Evolutionary conservation across 2,797 vertebrate genomes (phyloP).

Genomic region (Trematocara caparti): DNA sequence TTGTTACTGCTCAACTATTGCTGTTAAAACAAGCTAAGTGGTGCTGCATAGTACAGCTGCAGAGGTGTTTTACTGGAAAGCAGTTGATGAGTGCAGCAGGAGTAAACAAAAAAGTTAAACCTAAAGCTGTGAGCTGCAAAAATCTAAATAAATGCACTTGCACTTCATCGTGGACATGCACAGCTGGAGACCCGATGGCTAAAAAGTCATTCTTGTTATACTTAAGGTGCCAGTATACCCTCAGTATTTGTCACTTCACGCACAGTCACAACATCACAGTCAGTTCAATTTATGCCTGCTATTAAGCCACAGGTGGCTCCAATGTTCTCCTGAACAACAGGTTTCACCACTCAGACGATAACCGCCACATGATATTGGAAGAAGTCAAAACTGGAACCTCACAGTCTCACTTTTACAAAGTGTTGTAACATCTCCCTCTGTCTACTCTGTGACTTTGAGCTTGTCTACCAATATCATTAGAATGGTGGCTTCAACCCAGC

Average conservation of each 20-base stretch:
- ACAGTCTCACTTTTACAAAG: not conserved
- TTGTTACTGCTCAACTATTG: not conserved
- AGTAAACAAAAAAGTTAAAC: not conserved
- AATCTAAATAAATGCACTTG: not conserved
- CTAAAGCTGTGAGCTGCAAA: not conserved
- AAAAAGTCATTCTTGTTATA: not conserved
- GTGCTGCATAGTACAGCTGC: not conserved
- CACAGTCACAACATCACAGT: not conserved
- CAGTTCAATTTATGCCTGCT: not conserved
- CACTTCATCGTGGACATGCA: rapidly evolving
- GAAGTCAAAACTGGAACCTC: rapidly evolving
- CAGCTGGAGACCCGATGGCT: not conserved
- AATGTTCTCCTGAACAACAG: not conserved
- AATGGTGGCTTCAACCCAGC: not conserved
- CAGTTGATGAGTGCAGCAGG: not conserved
- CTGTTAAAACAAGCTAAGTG: not conserved
- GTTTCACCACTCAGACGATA: not conserved
- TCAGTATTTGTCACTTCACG: rapidly evolving
- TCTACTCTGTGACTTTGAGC: not conserved
- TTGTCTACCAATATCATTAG: rapidly evolving
- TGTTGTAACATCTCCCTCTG: not conserved
- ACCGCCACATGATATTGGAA: not conserved
- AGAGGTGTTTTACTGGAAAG: not conserved
- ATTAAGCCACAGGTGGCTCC: not conserved
- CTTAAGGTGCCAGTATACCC: not conserved